Evolutionary conservation across 2,113 vertebrate species (phyloP).

Genomic region (Calypte anna): DNA sequence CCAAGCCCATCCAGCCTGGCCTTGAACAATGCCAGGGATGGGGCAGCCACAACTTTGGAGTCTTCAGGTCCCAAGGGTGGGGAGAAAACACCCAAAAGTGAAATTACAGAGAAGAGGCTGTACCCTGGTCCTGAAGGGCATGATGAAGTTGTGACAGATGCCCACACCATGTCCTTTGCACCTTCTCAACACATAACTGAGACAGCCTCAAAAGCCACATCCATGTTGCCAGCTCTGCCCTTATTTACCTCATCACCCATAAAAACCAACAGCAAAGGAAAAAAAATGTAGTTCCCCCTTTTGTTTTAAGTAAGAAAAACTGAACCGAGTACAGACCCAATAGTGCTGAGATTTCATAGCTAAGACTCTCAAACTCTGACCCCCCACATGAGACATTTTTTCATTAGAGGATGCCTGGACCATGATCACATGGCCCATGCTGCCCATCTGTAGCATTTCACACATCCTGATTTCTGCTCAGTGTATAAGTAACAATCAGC

Average conservation of each 20-base stretch:
- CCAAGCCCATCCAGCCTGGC: no score
- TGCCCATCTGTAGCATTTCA: background rate
- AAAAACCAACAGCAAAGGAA: rapidly evolving
- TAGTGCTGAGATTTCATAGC: background rate
- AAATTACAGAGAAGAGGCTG: background rate
- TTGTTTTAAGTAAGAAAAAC: background rate
- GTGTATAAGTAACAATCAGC: background rate
- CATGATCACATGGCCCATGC: background rate
- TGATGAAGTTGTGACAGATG: background rate
- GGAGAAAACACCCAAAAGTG: background rate
- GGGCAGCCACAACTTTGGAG: background rate
- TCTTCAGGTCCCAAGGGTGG: background rate
- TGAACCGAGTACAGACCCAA: background rate
- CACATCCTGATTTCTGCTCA: background rate
- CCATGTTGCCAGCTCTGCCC: background rate
- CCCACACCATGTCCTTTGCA: background rate
- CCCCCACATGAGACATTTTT: background rate
- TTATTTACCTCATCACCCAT: background rate
- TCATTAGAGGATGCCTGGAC: background rate
- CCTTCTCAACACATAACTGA: background rate
- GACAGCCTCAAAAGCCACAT: background rate
- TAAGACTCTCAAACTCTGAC: background rate
- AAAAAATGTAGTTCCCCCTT: background rate
- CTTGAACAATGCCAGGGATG: no score
- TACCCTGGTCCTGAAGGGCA: background rate